Evolutionary conservation across 2,888 invertebrate genomes (phyloP).

Genomic region (Byasa hedistus): DNA sequence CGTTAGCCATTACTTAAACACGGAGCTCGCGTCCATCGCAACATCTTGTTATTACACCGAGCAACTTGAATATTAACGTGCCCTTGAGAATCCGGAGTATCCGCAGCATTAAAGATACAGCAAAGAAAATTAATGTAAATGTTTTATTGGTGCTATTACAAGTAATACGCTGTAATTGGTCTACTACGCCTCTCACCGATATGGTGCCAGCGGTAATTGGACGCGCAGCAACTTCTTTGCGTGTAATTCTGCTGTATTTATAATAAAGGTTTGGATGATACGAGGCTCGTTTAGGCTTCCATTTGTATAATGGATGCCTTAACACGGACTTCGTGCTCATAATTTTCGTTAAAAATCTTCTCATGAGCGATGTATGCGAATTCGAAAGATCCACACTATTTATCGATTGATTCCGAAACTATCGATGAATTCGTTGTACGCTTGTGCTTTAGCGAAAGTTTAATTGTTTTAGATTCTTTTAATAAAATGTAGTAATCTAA

Average conservation of each 20-base stretch:
- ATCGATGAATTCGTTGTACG: no score
- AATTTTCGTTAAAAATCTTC: not conserved
- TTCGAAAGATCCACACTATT: not conserved
- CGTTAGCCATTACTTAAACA: not conserved
- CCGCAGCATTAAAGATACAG: not conserved
- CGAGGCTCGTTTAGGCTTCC: conserved; percentile 15
- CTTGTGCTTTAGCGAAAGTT: no score
- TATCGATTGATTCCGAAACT: not conserved
- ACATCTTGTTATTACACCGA: conserved; percentile 10
- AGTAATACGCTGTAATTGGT: conserved; percentile 16
- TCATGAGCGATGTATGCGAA: not conserved
- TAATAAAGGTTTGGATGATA: conserved; percentile 10
- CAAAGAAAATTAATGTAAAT: conserved; percentile 17
- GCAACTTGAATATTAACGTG: conserved; percentile 13
- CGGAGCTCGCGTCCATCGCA: conserved; percentile 3
- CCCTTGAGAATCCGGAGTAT: conserved; percentile 19
- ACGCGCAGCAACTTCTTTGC: conserved; percentile 12
- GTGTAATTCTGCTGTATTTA: conserved; percentile 12
- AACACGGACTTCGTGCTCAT: conserved; percentile 17
- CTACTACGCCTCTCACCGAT: conserved; percentile 3
- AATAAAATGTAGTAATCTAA: no score
- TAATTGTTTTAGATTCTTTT: no score
- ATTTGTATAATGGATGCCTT: conserved; percentile 22
- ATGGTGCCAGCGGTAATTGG: conserved; percentile 17
- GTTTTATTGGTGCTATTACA: conserved; percentile 20